Conservation (phyloP, 2,113 vertebrate species). For the Gymnobelideus leadbeateri region DNA sequence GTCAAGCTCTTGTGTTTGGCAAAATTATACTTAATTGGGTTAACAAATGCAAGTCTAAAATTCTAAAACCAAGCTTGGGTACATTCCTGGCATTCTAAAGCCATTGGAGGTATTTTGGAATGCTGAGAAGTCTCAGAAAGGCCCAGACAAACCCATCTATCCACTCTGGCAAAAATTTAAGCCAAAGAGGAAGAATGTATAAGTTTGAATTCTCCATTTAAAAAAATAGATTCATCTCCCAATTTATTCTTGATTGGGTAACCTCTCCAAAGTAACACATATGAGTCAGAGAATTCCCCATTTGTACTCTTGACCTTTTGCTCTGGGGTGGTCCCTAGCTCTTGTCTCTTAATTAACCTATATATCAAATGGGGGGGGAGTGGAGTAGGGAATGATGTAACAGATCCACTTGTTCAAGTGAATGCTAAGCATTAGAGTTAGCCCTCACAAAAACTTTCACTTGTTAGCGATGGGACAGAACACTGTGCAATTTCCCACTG, state of each 20-base stretch:
- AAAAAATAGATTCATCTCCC: background rate
- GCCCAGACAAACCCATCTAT: slow-evolving; percentile 71
- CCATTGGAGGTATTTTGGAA: slow-evolving; percentile 75
- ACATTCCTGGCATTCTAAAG: slow-evolving; percentile 84
- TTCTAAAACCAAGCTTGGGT: slow-evolving; percentile 83
- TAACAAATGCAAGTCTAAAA: slow-evolving; percentile 85
- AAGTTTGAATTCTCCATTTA: slow-evolving; percentile 54
- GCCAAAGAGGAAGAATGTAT: slow-evolving; percentile 38
- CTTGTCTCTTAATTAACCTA: background rate
- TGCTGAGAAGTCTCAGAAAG: slow-evolving; percentile 72
- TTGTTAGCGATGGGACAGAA: background rate
- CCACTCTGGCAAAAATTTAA: slow-evolving; percentile 60
- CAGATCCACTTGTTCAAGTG: background rate
- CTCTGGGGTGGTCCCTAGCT: background rate
- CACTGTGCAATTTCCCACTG: background rate
- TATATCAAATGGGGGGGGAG: background rate
- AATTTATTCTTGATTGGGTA: slow-evolving; percentile 13
- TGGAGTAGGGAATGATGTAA: background rate
- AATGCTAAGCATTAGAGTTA: background rate
- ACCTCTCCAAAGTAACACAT: background rate
- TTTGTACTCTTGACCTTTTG: background rate
- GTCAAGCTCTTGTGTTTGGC: slow-evolving; percentile 79
- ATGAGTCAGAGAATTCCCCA: background rate
- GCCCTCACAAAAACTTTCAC: background rate
- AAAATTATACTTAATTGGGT: slow-evolving; percentile 80